Base-by-base conservation (phyloP, 2,888 invertebrate species). In the Sepiola atlantica region DNA sequence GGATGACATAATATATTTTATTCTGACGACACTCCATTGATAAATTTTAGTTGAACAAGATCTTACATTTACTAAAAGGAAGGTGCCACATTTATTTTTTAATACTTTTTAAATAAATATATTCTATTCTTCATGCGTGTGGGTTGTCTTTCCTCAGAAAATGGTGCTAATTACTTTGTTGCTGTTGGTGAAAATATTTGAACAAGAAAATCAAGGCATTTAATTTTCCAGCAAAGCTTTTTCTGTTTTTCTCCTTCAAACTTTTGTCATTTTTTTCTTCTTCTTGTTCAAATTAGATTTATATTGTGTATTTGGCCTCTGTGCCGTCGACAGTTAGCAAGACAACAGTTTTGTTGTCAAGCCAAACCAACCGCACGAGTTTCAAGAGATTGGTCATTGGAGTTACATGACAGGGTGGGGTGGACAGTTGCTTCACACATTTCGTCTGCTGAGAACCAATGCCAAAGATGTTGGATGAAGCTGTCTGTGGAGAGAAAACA, bases 371-470 rank as follows among this genome's bases (percentile, higher is more conserved):
- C 94, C 99, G 98, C 14, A 99, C 99, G 95, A 99, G 98, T 90
- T 99, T 98, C 97, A 99, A 98, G 1, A 99, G 99, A 98, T 99
- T 97, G 94, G 96, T 97, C 94, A 96, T 95, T 0, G 96, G 95
- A 45, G 96, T 96, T 55, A 96, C 95, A 93, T 96, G 94, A 93
- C 97, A 94, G 61, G 96, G 96, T 91, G 97, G 97, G 95, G 99
- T 99, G 8, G 97, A 96, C 98, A 99, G 99, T 94, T 99, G 99
- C 97, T 99, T 99, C 91, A 99, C 98, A 97, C 99, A 99, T 95
- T 99, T 98, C 0, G 99, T 99, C 97, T 99, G 99, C 14, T 99
- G 99, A 95, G 99, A 99, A 32, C 99, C 99, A 96, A 99, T 98
- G 0, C 99, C 99, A 98, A 99, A 99, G 98, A 99, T 98, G 94